Conservation (phyloP, 2,888 invertebrate genomes). For the Diaphora mendica region DNA sequence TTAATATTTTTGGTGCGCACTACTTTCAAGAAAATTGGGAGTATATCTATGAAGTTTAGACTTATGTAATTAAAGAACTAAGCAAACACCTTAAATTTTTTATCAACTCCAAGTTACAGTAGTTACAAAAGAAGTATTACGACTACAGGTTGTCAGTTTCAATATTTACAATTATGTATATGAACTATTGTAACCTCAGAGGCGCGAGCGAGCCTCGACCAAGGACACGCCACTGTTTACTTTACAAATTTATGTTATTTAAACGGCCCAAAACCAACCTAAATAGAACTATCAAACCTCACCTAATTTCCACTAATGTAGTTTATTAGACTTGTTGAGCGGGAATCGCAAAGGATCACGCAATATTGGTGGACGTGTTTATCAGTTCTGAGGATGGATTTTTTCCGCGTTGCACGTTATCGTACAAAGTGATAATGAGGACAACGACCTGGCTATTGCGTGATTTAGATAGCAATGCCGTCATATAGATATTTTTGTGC, state of each 20-base stretch:
- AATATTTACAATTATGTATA: constrained; percentile 56
- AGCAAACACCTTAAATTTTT: neutral
- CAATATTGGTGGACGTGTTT: constrained; percentile 61
- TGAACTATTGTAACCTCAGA: constrained; percentile 59
- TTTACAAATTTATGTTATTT: constrained; percentile 51
- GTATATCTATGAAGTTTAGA: neutral
- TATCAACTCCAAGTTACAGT: constrained; percentile 4
- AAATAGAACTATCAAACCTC: constrained; percentile 52
- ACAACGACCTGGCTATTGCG: constrained; percentile 74
- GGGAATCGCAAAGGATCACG: constrained; percentile 55
- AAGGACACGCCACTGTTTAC: constrained; percentile 62
- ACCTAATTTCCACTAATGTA: constrained; percentile 36
- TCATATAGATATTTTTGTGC: constrained; percentile 52
- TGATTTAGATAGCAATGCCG: constrained; percentile 68
- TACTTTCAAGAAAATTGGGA: neutral
- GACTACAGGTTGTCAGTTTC: constrained; percentile 47
- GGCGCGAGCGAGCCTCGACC: constrained; percentile 54
- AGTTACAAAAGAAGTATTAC: constrained; percentile 33
- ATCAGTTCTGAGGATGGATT: constrained; percentile 74
- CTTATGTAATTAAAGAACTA: neutral
- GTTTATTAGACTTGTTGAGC: constrained; percentile 20
- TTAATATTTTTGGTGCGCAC: neutral
- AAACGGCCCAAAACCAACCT: constrained; percentile 52
- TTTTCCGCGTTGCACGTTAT: constrained; percentile 81
- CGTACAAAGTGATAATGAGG: constrained; percentile 78